phyloP scores from a whole-genome alignment of 2,888 invertebrate species.

The Anorthoa munda region DNA sequence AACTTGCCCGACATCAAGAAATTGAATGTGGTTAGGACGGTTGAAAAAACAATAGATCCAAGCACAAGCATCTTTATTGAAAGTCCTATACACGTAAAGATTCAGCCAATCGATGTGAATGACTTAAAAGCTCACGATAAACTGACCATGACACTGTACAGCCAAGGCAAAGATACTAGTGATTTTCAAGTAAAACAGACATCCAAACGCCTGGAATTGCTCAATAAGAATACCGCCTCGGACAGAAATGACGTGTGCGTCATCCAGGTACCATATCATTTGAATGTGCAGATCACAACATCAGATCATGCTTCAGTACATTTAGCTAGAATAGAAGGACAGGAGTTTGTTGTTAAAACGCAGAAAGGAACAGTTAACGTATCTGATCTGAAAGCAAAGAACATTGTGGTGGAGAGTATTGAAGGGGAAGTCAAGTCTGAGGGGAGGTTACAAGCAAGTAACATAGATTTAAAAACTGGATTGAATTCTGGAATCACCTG shows the following conservation, averaged over 20 bases:
- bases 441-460: slow-evolving; percentile 83
- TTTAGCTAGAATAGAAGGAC: slow-evolving; percentile 84
- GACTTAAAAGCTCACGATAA: slow-evolving; percentile 86
- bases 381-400: slow-evolving; percentile 83
- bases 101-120: slow-evolving; percentile 87
- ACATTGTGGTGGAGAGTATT: slow-evolving; percentile 83
- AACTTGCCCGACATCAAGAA: slow-evolving; percentile 86
- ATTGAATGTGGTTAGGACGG: slow-evolving; percentile 86
- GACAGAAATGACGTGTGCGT: slow-evolving; percentile 87
- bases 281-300: slow-evolving; percentile 86
- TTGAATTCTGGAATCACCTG: slow-evolving; percentile 82
- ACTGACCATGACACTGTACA: slow-evolving; percentile 87
- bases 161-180: slow-evolving; percentile 84
- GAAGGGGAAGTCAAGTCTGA: slow-evolving; percentile 82
- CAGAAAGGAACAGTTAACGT: slow-evolving; percentile 84
- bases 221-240: slow-evolving; percentile 84
- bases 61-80: slow-evolving; percentile 88
- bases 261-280: slow-evolving; percentile 87
- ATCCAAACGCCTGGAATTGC: slow-evolving; percentile 85
- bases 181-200: slow-evolving; percentile 89
- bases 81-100: slow-evolving; percentile 89
- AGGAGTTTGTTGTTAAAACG: slow-evolving; percentile 87
- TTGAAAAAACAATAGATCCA: slow-evolving; percentile 87
- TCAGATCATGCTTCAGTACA: slow-evolving; percentile 86
- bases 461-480: slow-evolving; percentile 87